Evolutionary conservation across 2,113 vertebrate genomes (phyloP).

Genomic region (Cyphomyrus discorhynchus): DNA sequence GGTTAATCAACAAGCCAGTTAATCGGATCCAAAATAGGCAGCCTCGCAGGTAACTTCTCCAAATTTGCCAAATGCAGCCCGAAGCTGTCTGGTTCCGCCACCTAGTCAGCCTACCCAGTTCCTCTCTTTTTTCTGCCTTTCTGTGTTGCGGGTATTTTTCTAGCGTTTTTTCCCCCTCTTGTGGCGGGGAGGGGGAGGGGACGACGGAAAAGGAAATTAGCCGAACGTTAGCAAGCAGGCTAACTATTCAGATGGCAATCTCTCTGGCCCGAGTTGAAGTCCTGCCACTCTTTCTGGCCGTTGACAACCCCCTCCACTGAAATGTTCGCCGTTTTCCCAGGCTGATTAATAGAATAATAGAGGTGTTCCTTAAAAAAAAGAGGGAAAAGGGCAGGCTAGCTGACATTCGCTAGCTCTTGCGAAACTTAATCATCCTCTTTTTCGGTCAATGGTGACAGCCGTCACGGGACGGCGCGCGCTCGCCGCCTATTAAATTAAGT

Average conservation of each 20-base stretch:
- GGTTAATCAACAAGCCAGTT: background rate
- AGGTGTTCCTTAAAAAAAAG: background rate
- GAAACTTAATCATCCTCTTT: constrained; percentile 36
- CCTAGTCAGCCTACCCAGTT: background rate
- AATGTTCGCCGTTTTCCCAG: background rate
- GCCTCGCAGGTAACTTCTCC: background rate
- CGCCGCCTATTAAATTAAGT: constrained; percentile 7
- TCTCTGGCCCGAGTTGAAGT: background rate
- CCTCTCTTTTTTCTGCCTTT: constrained; percentile 10
- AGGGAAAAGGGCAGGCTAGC: constrained; percentile 2
- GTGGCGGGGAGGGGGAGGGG: constrained; percentile 29
- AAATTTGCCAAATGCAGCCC: background rate
- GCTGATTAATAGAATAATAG: background rate
- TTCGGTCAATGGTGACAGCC: constrained; percentile 9
- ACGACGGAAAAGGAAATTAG: constrained; percentile 42
- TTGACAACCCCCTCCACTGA: background rate
- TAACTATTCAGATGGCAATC: constrained; percentile 35
- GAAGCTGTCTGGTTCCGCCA: background rate
- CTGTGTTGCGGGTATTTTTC: constrained; percentile 9
- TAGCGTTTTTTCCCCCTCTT: constrained; percentile 14
- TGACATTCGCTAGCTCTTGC: constrained; percentile 31
- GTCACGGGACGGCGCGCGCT: background rate
- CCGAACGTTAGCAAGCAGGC: constrained; percentile 34
- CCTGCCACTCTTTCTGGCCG: background rate
- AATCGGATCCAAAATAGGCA: background rate